phyloP scores from a whole-genome alignment of 2,797 vertebrate genomes.

The Buphagus erythrorhynchus region DNA sequence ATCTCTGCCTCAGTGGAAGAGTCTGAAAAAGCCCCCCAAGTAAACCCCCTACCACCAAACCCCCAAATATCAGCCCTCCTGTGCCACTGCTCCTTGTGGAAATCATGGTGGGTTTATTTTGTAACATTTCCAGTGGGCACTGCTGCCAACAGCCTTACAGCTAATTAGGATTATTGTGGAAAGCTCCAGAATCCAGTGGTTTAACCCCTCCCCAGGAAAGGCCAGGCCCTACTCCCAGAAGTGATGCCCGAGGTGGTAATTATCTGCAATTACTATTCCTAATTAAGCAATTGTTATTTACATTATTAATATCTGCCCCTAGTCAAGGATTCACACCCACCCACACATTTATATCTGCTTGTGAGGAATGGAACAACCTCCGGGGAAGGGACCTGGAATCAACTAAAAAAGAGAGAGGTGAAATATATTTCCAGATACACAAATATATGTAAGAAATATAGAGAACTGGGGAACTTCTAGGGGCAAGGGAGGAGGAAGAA shows the following conservation, averaged over 20 bases:
- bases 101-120: background rate
- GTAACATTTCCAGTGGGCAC: background rate
- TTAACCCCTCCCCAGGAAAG: background rate
- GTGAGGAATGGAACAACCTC: background rate
- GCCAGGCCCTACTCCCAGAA: background rate
- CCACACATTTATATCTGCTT: rapidly evolving
- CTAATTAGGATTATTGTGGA: background rate
- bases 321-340: background rate
- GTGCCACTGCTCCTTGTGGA: background rate
- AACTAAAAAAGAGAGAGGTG: background rate
- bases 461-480: background rate
- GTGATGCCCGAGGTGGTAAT: background rate
- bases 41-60: rapidly evolving
- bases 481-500: background rate
- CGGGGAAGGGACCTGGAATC: background rate
- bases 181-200: background rate
- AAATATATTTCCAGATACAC: background rate
- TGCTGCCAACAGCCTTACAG: background rate
- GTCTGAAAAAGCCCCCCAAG: background rate
- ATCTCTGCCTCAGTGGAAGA: background rate
- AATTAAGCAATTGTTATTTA: background rate
- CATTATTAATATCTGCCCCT: background rate
- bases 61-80: rapidly evolving
- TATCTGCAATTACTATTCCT: background rate
- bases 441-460: rapidly evolving